A percentile compares a stretch with the other conserved stretches of the same genome.
Conservation (phyloP, 2,888 invertebrate genomes). For the Amphiduros pacificus region DNA sequence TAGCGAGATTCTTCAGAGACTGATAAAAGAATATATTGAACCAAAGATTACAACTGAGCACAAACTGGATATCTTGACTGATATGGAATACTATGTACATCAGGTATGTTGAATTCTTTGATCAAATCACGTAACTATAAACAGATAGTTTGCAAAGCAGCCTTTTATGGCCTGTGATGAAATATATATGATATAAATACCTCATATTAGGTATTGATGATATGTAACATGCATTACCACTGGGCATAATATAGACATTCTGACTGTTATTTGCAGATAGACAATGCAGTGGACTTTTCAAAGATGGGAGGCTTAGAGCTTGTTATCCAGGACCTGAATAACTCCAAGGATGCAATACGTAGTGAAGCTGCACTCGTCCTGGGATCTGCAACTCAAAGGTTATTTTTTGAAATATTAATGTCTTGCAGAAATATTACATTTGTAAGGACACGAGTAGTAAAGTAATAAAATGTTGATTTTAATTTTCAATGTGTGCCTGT, state of each 20-base stretch:
- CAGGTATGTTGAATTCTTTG: too few species aligned
- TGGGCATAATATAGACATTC: too few species aligned
- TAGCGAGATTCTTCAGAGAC: constrained; percentile 67
- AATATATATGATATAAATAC: too few species aligned
- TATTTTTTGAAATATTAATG: constrained; percentile 1
- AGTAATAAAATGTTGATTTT: too few species aligned
- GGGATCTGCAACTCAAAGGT: constrained; percentile 72
- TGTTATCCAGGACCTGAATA: constrained; percentile 71
- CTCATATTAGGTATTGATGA: too few species aligned
- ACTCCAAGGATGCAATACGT: constrained; percentile 65
- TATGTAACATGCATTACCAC: too few species aligned
- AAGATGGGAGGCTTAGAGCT: constrained; percentile 63
- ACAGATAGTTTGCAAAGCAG: too few species aligned
- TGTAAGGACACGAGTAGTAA: too few species aligned
- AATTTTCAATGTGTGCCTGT: too few species aligned
- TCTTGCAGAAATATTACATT: too few species aligned
- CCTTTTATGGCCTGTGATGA: too few species aligned
- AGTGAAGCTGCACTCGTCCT: constrained; percentile 68
- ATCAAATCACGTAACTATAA: too few species aligned
- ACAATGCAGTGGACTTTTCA: constrained; percentile 74
- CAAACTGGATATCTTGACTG: constrained; percentile 65
- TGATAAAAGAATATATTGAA: constrained; percentile 64
- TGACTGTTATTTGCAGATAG: constrained; percentile 62
- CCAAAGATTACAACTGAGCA: constrained; percentile 42
- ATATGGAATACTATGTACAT: constrained; percentile 75